Conservation (phyloP, 2,797 vertebrate species). For the Lutjanus campechanus region DNA sequence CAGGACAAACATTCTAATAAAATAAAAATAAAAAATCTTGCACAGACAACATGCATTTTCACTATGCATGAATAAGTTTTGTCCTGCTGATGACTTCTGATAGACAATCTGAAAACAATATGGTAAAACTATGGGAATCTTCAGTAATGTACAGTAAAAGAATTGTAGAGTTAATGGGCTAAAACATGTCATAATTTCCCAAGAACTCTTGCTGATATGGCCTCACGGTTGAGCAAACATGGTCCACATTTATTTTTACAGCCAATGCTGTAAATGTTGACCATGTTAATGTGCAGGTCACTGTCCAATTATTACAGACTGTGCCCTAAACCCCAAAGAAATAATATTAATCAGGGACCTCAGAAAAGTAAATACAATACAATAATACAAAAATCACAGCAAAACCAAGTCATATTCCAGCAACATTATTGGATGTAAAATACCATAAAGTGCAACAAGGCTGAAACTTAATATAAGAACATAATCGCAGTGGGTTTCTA, state of each 20-base stretch:
- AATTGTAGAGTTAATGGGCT: background rate
- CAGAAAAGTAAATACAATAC: background rate
- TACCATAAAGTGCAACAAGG: too few relatives aligned
- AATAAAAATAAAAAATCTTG: background rate
- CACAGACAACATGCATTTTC: background rate
- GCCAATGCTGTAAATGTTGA: background rate
- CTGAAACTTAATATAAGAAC: background rate
- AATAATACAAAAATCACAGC: background rate
- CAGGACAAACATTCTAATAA: background rate
- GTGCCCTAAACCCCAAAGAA: background rate
- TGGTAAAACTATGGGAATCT: background rate
- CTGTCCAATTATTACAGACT: background rate
- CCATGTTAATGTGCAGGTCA: background rate
- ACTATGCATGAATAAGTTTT: background rate
- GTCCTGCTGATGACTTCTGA: background rate
- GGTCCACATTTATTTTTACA: conserved; percentile 1
- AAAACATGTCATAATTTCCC: background rate
- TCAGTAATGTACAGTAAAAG: background rate
- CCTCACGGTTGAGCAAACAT: background rate
- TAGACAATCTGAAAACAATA: background rate
- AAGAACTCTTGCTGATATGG: background rate
- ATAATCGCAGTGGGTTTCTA: background rate
- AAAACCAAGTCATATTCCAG: background rate
- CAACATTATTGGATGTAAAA: too few relatives aligned
- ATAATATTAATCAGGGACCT: background rate